These are phyloP conservation scores for Chionodraco myersi DNA, from an alignment of 2,113 vertebrate species.

Conservation along the genomic window DNA sequence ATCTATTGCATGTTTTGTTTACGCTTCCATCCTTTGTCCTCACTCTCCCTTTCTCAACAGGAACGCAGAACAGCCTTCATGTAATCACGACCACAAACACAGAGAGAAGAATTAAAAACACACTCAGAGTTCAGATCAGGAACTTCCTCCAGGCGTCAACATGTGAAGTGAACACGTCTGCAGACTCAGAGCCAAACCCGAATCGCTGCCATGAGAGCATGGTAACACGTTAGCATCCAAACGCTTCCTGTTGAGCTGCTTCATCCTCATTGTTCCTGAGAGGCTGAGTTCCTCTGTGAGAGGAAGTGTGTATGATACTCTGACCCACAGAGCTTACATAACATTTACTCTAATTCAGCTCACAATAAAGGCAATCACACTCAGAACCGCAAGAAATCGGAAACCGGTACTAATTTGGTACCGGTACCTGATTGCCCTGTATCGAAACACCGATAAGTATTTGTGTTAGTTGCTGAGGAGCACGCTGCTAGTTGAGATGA, in stretches of 20 bases:
- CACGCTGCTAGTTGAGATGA: too few species aligned
- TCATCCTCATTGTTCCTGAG: constrained; percentile 32
- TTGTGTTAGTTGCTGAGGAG: too few species aligned
- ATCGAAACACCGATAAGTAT: too few species aligned
- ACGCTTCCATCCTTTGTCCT: background rate
- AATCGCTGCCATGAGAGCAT: constrained; percentile 27
- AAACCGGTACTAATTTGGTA: too few species aligned
- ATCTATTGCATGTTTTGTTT: background rate
- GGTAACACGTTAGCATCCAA: constrained; percentile 24
- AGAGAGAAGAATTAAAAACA: background rate
- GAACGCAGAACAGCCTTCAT: background rate
- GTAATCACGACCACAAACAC: background rate
- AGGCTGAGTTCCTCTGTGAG: constrained; percentile 22
- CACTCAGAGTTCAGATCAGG: constrained; percentile 32
- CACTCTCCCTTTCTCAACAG: background rate
- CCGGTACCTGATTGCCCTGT: too few species aligned
- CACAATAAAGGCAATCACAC: too few species aligned
- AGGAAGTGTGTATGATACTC: constrained; percentile 10
- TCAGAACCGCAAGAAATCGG: too few species aligned
- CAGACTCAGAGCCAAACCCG: constrained; percentile 10
- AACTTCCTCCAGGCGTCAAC: constrained; percentile 12
- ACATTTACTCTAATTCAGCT: too few species aligned
- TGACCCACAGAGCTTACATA: background rate
- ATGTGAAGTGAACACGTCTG: constrained; percentile 8
- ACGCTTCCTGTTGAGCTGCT: constrained; percentile 38